Evolutionary conservation across 1,140 invertebrate species (phyloP), one percentile per base, ranked within the genome.

Genomic region (Steinernema khuongi): DNA sequence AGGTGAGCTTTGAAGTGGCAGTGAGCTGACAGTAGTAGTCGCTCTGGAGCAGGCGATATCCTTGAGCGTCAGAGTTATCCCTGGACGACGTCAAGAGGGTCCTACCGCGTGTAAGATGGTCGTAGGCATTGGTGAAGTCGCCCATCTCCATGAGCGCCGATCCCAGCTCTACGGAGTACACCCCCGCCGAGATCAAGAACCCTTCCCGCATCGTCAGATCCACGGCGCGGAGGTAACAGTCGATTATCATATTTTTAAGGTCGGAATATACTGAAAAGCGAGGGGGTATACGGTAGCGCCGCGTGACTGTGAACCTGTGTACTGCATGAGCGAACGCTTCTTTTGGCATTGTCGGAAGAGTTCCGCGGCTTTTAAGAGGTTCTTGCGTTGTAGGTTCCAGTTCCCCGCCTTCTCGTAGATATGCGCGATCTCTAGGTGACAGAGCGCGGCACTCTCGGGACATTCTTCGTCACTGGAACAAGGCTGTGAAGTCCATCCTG

Each of bases 401-500:
- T 77, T 66, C 0, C 18, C 31, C 28, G 60, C 17, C 31, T 70
- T 31, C 19, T 76, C 32, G 22, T 76, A 71, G 14, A 76, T 29
- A 17, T 26, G 19, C 1, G 74, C 74, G 50, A 77, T 50, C 1
- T 68, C 74, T 2, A 77, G 19, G 26, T 76, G 74, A 31, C 74
- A 76, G 14, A 76, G 32, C 17, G 74, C 74, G 14, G 74, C 74
- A 32, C 77, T 44, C 28, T 76, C 43, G 1, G 75, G 50, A 29
- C 31, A 22, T 31, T 76, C 75, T 72, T 76, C 74, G n/a, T 76
- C 75, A 19, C 74, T 76, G 44, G 29, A 75, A 76, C 2, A 17
- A 0, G 50, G 43, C 28, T 66, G 73, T 28, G 68, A 73, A 71
- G 28, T 19, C 22, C 14, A 73, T 30, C 60, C 22, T 28, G 31